phyloP scores from a whole-genome alignment of 1,140 invertebrate species.

The Globodera ellingtonae region DNA sequence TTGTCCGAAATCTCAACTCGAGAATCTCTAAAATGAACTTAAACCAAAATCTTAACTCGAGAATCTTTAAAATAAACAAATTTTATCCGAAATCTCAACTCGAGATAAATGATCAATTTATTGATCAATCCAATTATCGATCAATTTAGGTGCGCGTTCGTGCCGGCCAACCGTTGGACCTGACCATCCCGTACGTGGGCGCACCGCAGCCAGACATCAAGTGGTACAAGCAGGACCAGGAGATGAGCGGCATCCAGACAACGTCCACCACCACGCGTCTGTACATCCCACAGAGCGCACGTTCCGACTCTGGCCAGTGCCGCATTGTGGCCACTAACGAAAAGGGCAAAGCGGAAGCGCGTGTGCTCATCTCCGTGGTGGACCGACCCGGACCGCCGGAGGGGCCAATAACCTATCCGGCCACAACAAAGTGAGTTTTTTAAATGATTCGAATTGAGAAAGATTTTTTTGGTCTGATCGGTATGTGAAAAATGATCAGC shows the following conservation, averaged over 20 bases:
- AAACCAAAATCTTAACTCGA: no score
- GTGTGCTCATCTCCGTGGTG: constrained; percentile 73
- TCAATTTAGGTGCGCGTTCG: constrained; percentile 77
- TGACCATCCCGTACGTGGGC: constrained; percentile 88
- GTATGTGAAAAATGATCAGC: no score
- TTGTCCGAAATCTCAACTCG: no score
- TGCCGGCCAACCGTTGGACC: constrained; percentile 92
- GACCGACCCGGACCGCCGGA: constrained; percentile 79
- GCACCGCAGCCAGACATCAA: constrained; percentile 87
- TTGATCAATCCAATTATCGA: no score
- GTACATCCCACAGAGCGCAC: constrained; percentile 81
- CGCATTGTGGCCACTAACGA: constrained; percentile 84
- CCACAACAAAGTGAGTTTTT: constrained; percentile 70
- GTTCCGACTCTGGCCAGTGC: constrained; percentile 89
- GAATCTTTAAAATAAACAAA: no score
- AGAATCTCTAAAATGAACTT: no score
- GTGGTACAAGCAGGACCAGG: constrained; percentile 81
- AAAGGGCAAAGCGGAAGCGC: constrained; percentile 83
- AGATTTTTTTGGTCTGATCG: no score
- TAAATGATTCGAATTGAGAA: no score
- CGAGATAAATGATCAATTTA: no score
- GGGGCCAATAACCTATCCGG: constrained; percentile 82
- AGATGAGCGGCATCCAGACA: constrained; percentile 76
- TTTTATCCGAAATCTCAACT: no score
- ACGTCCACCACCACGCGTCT: constrained; percentile 82